Conservation (phyloP, 2,797 vertebrate species). For the Gymnothorax javanicus region DNA sequence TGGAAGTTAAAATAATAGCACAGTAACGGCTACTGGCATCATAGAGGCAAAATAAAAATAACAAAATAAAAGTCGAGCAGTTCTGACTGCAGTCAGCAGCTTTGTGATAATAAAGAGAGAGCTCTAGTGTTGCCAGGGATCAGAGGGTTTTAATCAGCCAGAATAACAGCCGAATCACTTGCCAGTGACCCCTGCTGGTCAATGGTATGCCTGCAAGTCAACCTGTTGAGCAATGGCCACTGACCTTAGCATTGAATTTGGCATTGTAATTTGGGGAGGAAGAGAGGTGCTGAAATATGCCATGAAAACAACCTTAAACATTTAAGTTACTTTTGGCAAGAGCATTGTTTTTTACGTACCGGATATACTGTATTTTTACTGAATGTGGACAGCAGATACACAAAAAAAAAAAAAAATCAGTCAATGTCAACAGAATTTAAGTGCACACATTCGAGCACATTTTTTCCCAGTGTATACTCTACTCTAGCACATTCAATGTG, state of each 20-base stretch:
- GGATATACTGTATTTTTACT: neutral
- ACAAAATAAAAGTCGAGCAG: too few species aligned
- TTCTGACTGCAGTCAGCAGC: neutral
- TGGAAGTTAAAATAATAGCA: too few species aligned
- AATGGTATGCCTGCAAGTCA: neutral
- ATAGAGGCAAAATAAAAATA: too few species aligned
- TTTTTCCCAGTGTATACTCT: neutral
- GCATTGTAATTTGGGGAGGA: neutral
- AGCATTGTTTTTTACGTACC: neutral
- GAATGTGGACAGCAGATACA: neutral
- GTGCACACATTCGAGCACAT: too few species aligned
- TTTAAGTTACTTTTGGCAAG: neutral
- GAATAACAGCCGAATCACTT: neutral
- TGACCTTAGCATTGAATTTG: neutral
- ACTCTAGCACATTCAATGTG: neutral
- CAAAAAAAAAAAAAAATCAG: neutral
- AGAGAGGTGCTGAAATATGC: neutral
- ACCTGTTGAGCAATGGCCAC: neutral
- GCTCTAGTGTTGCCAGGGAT: neutral
- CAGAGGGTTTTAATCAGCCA: neutral
- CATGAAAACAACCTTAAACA: neutral
- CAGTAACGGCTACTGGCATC: too few species aligned
- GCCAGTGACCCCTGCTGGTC: neutral
- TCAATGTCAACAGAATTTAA: neutral
- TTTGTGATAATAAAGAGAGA: neutral